phyloP scores from a whole-genome alignment of 1,140 invertebrate genomes.

The Trichoplusia ni region DNA sequence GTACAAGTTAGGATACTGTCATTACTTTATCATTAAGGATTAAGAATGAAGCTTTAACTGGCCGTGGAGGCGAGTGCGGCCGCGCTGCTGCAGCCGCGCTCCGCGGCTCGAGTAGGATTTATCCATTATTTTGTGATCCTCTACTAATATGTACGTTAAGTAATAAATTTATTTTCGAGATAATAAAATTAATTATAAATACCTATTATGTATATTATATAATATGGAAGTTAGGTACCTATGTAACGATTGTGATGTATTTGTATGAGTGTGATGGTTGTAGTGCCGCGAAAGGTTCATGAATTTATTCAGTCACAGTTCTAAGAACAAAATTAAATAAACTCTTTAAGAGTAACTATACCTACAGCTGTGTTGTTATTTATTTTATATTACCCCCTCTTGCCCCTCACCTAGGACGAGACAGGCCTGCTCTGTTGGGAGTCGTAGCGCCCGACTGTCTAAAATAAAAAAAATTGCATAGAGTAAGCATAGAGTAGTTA shows the following conservation, averaged over 20 bases:
- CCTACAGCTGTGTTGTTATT: too few species aligned
- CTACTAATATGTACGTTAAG: slow-evolving; percentile 30
- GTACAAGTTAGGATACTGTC: slow-evolving; percentile 39
- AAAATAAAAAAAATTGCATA: too few species aligned
- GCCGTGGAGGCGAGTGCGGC: neutral
- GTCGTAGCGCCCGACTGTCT: too few species aligned
- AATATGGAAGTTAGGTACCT: slow-evolving; percentile 23
- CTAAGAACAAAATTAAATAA: slow-evolving; percentile 40
- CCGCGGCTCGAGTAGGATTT: slow-evolving; percentile 13
- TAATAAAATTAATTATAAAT: slow-evolving; percentile 29
- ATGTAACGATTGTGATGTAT: slow-evolving; percentile 23
- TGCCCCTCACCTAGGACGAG: too few species aligned
- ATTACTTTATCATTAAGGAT: slow-evolving; percentile 35
- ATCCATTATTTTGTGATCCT: slow-evolving; percentile 40
- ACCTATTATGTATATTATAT: slow-evolving; percentile 11
- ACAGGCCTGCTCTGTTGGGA: too few species aligned
- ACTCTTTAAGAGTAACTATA: slow-evolving; percentile 42
- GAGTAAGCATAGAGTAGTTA: too few species aligned
- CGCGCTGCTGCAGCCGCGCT: neutral
- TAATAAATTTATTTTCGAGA: slow-evolving; percentile 38
- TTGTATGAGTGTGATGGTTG: slow-evolving; percentile 19
- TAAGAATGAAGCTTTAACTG: slow-evolving; percentile 37
- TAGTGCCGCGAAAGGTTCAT: slow-evolving; percentile 22
- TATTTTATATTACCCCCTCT: too few species aligned
- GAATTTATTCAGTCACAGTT: slow-evolving; percentile 37